Percentiles rank a stretch among this genome's conserved stretches.
Evolutionary conservation across 1,140 invertebrate genomes (phyloP).

Genomic region (Trialeurodes vaporariorum): DNA sequence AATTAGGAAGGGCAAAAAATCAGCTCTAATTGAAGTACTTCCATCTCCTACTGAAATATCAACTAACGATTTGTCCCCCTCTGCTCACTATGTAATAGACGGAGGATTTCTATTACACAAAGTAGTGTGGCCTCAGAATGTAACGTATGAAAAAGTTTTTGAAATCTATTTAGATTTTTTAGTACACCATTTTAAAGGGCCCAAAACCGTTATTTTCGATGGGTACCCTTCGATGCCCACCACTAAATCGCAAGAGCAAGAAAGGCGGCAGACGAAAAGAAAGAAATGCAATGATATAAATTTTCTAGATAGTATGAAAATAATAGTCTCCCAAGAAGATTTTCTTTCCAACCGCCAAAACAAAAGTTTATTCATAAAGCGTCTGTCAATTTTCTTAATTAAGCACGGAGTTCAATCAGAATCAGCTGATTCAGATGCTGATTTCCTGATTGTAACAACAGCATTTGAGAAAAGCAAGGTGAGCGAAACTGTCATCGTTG

Average conservation of each 20-base stretch:
- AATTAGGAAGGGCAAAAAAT: conserved; percentile 34
- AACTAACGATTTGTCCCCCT: neutral
- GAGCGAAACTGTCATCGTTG: neutral
- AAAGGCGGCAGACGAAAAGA: neutral
- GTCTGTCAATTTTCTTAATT: neutral
- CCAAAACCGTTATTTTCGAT: conserved; percentile 21
- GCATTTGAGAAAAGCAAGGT: neutral
- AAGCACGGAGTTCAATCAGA: neutral
- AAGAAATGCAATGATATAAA: neutral
- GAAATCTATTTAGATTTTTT: conserved; percentile 20
- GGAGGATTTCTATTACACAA: conserved; percentile 24
- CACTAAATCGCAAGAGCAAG: neutral
- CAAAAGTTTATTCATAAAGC: neutral
- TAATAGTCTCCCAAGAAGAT: neutral
- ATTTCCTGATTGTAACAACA: neutral
- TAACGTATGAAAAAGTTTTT: conserved; percentile 14
- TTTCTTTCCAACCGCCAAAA: neutral
- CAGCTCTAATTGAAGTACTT: conserved; percentile 30
- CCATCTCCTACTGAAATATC: neutral
- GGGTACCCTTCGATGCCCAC: conserved; percentile 13
- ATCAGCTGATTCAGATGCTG: neutral
- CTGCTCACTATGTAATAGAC: conserved; percentile 18
- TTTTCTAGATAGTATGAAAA: neutral
- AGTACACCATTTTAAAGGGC: conserved; percentile 13
- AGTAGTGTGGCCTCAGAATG: conserved; percentile 20